Percentiles rank a stretch among this genome's conserved stretches.
Evolutionary conservation across 2,888 invertebrate genomes (phyloP).

Genomic region (Callinectes sapidus): DNA sequence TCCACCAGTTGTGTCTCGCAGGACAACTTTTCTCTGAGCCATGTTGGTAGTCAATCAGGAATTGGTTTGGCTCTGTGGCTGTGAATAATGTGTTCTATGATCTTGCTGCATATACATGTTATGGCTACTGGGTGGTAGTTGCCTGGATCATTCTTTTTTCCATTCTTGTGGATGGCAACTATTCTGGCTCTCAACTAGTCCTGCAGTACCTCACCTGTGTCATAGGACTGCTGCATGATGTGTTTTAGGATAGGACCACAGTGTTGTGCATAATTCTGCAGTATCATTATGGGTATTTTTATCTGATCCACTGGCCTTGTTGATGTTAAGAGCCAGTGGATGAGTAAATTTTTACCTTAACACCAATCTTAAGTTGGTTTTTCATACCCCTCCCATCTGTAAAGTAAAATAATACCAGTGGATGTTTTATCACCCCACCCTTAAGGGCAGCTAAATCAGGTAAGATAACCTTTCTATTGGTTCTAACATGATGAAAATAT

Average conservation of each 20-base stretch:
- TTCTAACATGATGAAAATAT: too few species aligned
- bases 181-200: conserved; percentile 18
- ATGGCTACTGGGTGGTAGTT: not conserved
- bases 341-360: too few species aligned
- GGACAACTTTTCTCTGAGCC: not conserved
- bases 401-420: too few species aligned
- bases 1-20: too few species aligned
- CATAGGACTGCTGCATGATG: conserved; percentile 10
- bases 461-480: too few species aligned
- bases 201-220: not conserved
- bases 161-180: conserved; percentile 29
- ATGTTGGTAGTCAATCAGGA: not conserved
- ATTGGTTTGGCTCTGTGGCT: not conserved
- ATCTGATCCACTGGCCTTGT: not conserved
- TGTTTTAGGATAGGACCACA: not conserved
- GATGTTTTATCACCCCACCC: too few species aligned
- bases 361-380: too few species aligned
- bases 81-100: not conserved
- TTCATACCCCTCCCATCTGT: too few species aligned
- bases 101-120: not conserved
- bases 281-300: not conserved
- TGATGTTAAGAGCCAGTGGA: not conserved
- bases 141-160: not conserved
- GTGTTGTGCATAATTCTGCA: not conserved
- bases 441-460: too few species aligned